phyloP scores from a whole-genome alignment of 2,888 invertebrate species.

The Eupelmus urozonus region DNA sequence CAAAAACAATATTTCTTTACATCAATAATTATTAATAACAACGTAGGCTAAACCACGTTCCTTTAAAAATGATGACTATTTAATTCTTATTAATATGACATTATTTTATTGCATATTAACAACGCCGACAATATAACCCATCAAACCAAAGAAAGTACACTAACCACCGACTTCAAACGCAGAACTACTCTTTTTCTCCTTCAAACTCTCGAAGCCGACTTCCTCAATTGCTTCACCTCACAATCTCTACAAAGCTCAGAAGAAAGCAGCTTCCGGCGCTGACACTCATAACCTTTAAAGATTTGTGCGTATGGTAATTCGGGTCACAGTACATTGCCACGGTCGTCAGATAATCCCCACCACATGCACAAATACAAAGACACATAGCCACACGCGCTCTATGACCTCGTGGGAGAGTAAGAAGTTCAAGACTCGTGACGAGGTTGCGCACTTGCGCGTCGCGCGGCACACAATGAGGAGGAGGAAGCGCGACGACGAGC shows the following conservation, averaged over 20 bases:
- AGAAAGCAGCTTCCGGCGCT: slow-evolving; percentile 24
- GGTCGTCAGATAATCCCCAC: background rate
- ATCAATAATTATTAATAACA: no score
- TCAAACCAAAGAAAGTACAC: no score
- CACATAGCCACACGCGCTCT: no score
- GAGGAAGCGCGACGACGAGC: background rate
- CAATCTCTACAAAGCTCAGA: background rate
- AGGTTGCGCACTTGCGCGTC: background rate
- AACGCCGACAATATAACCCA: background rate
- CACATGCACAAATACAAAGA: no score
- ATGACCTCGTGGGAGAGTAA: slow-evolving; percentile 35
- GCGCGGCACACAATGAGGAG: slow-evolving; percentile 2
- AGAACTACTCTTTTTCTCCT: no score
- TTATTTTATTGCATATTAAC: background rate
- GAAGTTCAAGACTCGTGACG: slow-evolving; percentile 29
- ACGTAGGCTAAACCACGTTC: background rate
- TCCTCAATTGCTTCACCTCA: no score
- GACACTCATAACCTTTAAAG: background rate
- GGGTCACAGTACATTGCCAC: slow-evolving; percentile 46
- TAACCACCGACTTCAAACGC: no score
- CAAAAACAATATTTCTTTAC: no score
- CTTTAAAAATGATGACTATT: background rate
- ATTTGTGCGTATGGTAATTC: slow-evolving; percentile 42
- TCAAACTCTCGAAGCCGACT: no score
- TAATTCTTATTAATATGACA: background rate